These are phyloP conservation scores for Ianthella basta DNA, from an alignment of 37 sponge, comb jelly and placozoan species.

Conservation along the genomic window DNA sequence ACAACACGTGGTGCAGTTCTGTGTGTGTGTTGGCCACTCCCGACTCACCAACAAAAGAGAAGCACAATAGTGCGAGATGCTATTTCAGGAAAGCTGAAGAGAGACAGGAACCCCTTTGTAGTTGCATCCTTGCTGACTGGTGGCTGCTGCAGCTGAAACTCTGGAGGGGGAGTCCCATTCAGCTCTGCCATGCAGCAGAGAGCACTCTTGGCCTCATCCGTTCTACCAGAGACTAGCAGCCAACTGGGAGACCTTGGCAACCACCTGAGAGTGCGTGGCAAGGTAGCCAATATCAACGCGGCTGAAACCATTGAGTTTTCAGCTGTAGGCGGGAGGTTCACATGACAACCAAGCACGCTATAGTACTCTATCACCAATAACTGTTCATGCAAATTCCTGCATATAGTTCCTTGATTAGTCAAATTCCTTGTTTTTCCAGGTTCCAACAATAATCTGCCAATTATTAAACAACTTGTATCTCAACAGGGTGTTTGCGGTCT, in stretches of 20 bases:
- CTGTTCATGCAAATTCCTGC: no score
- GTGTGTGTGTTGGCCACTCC: background rate
- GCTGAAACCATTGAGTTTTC: no score
- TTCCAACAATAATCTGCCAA: background rate
- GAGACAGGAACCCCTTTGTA: background rate
- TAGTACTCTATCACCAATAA: no score
- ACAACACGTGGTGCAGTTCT: no score
- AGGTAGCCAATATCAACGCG: no score
- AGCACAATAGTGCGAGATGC: background rate
- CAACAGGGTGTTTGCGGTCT: background rate
- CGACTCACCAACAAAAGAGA: background rate
- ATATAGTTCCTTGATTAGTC: no score
- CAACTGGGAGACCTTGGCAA: slow-evolving; percentile 84
- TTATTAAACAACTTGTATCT: background rate
- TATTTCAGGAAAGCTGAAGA: slow-evolving; percentile 26
- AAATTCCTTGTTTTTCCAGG: no score
- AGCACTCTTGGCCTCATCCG: slow-evolving; percentile 49
- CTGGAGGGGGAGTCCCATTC: slow-evolving; percentile 50
- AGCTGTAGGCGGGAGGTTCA: no score
- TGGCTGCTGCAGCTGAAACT: slow-evolving; percentile 10
- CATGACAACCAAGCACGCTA: no score
- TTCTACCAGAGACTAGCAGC: slow-evolving; percentile 54
- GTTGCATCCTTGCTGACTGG: background rate
- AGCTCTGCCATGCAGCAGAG: slow-evolving; percentile 48
- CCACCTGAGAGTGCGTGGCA: slow-evolving; percentile 38